These are phyloP conservation scores for Stichopus horrens DNA, from an alignment of 53 echinoderm and acorn worm species.

Conservation along the genomic window DNA sequence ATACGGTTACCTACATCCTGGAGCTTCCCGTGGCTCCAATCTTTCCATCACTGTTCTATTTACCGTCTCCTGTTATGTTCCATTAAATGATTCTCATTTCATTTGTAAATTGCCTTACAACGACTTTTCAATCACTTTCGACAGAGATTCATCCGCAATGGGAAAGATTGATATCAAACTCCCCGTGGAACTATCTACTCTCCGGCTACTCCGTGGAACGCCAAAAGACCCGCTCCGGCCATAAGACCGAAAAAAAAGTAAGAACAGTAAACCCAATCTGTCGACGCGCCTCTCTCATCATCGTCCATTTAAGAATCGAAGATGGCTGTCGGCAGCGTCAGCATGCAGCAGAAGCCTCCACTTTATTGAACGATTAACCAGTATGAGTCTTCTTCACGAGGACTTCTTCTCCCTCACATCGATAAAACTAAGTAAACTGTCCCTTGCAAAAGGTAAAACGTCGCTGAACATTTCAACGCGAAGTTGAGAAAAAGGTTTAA, in stretches of 20 bases:
- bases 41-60: slow-evolving; percentile 29
- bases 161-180: slow-evolving; percentile 31
- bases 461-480: too few species aligned
- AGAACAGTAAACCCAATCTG: not conserved
- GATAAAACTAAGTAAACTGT: too few species aligned
- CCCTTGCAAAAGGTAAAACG: too few species aligned
- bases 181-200: slow-evolving; percentile 11
- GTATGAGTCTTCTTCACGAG: too few species aligned
- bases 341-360: not conserved
- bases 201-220: slow-evolving; percentile 25
- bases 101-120: slow-evolving; percentile 40
- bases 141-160: slow-evolving; percentile 17
- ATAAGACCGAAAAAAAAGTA: not conserved
- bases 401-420: too few species aligned
- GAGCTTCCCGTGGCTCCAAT: slow-evolving; percentile 20
- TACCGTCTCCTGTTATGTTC: slow-evolving; percentile 2
- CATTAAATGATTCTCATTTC: slow-evolving; percentile 31
- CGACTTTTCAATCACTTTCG: slow-evolving; percentile 44
- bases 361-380: not conserved
- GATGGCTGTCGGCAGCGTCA: not conserved
- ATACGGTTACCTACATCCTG: slow-evolving; percentile 42
- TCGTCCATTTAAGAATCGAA: not conserved
- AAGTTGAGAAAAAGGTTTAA: too few species aligned
- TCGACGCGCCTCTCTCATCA: slow-evolving; percentile 7
- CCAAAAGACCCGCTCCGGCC: not conserved